phyloP scores from a whole-genome alignment of 2,797 vertebrate genomes.

The Vireo griseus region DNA sequence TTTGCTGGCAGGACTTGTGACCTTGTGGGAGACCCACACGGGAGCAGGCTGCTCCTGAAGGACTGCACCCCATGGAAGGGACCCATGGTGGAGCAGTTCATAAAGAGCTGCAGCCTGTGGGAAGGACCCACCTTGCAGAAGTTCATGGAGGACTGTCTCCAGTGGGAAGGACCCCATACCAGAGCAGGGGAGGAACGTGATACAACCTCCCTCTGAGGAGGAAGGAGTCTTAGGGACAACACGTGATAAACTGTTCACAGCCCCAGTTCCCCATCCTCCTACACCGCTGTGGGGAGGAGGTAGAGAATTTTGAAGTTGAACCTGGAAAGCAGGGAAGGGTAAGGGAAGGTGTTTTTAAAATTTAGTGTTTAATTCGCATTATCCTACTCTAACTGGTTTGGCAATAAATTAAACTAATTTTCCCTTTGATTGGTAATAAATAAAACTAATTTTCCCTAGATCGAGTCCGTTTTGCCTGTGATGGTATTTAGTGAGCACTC shows the following conservation, averaged over 20 bases:
- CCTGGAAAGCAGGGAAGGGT: neutral
- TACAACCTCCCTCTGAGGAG: too few species aligned
- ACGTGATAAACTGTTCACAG: neutral
- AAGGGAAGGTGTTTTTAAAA: neutral
- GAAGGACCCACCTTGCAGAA: neutral
- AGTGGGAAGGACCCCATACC: fast-evolving
- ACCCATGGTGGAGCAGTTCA: fast-evolving
- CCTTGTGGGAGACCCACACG: neutral
- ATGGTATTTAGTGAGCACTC: neutral
- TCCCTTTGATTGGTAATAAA: neutral
- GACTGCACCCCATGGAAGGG: neutral
- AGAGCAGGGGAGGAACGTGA: neutral
- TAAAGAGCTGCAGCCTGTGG: neutral
- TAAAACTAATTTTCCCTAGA: neutral
- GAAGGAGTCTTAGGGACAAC: fast-evolving
- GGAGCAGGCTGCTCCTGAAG: neutral
- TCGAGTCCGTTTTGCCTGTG: fast-evolving
- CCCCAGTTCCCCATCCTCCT: neutral
- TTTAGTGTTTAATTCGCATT: neutral
- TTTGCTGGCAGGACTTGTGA: neutral
- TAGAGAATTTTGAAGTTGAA: neutral
- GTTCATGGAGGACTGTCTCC: too few species aligned
- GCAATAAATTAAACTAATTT: neutral
- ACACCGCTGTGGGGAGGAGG: fast-evolving
- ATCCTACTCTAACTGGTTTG: neutral